phyloP scores from a whole-genome alignment of 2,113 vertebrate species.

The Dinomys branickii region DNA sequence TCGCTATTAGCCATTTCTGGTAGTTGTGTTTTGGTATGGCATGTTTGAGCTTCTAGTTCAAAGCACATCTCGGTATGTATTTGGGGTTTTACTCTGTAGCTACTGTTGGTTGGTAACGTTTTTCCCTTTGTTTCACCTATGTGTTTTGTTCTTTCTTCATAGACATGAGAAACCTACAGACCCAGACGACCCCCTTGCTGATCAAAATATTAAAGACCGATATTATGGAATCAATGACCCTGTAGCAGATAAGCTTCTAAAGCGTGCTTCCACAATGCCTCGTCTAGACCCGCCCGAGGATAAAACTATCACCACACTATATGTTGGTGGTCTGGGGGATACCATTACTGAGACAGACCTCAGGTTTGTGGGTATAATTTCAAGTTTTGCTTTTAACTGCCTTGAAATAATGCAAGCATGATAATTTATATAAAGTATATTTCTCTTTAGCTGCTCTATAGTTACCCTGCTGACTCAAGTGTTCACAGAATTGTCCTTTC shows the following conservation, averaged over 20 bases:
- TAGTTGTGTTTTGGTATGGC: background rate
- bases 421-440: background rate
- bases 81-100: background rate
- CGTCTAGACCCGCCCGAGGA: constrained; percentile 97
- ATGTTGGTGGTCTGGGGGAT: constrained; percentile 97
- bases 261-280: constrained; percentile 97
- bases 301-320: constrained; percentile 96
- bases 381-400: constrained; percentile 27
- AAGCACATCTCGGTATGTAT: background rate
- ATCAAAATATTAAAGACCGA: constrained; percentile 99
- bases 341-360: constrained; percentile 96
- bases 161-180: constrained; percentile 99
- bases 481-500: constrained; percentile 20
- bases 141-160: background rate
- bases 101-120: background rate
- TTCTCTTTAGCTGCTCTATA: background rate
- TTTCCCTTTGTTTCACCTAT: background rate
- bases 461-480: background rate
- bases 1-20: background rate
- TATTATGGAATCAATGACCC: constrained; percentile 99
- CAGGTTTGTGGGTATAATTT: constrained; percentile 87
- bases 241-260: constrained; percentile 97
- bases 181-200: constrained; percentile 97
- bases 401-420: background rate
- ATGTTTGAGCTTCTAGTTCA: background rate